Conservation (phyloP, 2,888 invertebrate genomes). For the Eupithecia tripunctaria region DNA sequence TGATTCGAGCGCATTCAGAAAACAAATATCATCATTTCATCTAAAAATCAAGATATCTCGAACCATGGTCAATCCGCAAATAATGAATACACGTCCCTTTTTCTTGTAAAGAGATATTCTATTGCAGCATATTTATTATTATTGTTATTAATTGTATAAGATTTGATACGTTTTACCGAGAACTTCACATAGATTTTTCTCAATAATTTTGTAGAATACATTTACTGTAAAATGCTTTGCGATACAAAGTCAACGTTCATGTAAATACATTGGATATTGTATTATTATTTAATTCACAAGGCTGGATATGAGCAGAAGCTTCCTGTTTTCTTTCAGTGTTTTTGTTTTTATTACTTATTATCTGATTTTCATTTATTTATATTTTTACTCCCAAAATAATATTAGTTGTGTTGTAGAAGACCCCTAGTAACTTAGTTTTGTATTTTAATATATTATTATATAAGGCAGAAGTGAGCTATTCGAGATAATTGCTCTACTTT, state of each 20-base stretch:
- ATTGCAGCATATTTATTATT: no score
- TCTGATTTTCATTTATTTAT: not conserved
- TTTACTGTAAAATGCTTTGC: slow-evolving; percentile 16
- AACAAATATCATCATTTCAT: no score
- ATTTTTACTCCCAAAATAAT: not conserved
- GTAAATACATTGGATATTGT: slow-evolving; percentile 20
- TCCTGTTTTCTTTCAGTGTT: slow-evolving; percentile 12
- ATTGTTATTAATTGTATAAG: not conserved
- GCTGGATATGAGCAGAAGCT: slow-evolving; percentile 11
- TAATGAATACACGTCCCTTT: not conserved
- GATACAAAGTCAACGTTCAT: slow-evolving; percentile 17
- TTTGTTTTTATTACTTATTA: slow-evolving; percentile 1
- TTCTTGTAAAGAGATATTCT: not conserved
- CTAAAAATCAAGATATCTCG: not conserved
- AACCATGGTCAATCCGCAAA: not conserved
- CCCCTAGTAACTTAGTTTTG: not conserved
- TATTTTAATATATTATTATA: not conserved
- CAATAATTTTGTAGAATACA: not conserved
- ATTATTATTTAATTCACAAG: slow-evolving; percentile 12
- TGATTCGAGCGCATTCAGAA: not conserved
- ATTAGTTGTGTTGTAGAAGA: not conserved
- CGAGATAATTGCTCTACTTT: slow-evolving; percentile 19
- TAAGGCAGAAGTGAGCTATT: slow-evolving; percentile 13
- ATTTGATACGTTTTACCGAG: not conserved
- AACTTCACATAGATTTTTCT: not conserved